A percentile compares a stretch with the other conserved stretches of the same genome.
phyloP scores from a whole-genome alignment of 1,140 invertebrate genomes.

The Drosophila rufa region DNA sequence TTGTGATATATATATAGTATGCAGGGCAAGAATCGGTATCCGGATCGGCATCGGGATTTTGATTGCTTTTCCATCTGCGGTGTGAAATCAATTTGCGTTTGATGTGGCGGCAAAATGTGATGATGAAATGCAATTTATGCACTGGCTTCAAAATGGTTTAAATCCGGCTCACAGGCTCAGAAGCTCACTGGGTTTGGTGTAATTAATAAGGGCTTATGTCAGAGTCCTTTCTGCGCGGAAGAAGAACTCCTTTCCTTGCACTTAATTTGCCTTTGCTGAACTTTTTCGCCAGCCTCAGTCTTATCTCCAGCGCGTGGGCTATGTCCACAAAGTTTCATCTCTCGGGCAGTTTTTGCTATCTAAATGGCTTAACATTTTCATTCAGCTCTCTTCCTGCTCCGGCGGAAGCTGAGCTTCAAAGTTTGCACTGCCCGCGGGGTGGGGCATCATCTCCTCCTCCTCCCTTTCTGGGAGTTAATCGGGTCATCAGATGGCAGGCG shows the following conservation, averaged over 20 bases:
- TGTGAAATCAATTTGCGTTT: constrained; percentile 21
- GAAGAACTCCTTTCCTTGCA: constrained; percentile 13
- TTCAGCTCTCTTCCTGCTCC: constrained; percentile 41
- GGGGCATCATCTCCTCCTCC: constrained; percentile 45
- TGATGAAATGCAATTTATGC: constrained; percentile 24
- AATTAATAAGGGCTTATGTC: neutral
- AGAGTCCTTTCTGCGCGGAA: neutral
- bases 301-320: constrained; percentile 1
- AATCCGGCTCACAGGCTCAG: neutral
- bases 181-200: too few species aligned
- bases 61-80: constrained; percentile 45
- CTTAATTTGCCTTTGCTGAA: constrained; percentile 60
- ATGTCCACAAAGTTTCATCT: constrained; percentile 54
- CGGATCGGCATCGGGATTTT: constrained; percentile 5
- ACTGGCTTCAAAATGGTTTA: too few species aligned
- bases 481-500: constrained; percentile 67
- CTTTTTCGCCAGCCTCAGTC: constrained; percentile 7
- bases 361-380: constrained; percentile 62
- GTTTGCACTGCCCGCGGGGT: constrained; percentile 16
- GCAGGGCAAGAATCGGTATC: neutral
- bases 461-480: constrained; percentile 42
- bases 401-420: constrained; percentile 11
- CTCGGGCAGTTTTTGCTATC: constrained; percentile 48
- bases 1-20: neutral
- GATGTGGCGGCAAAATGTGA: neutral